Evolutionary conservation across 37 sponge, comb jelly and placozoan species (phyloP).

Genomic region (Dysidea cf. avara): DNA sequence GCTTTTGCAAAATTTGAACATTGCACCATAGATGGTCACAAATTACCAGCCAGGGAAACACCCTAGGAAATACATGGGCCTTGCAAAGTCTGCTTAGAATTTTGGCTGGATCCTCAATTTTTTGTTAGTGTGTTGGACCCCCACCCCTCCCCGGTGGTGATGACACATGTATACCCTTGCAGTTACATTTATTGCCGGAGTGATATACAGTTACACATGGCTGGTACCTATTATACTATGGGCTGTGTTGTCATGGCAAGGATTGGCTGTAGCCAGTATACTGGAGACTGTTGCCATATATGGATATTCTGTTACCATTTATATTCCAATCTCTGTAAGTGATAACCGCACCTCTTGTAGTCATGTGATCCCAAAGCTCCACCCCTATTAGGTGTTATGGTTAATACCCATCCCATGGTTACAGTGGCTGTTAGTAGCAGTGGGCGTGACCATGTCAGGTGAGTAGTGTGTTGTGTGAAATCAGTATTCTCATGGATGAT

Average conservation of each 20-base stretch:
- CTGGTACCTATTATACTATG: conserved; percentile 47
- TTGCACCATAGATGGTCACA: too few species aligned
- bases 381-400: conserved; percentile 38
- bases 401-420: conserved; percentile 17
- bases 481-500: too few species aligned
- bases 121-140: too few species aligned
- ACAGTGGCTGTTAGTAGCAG: conserved; percentile 32
- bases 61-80: too few species aligned
- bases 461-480: too few species aligned
- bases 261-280: conserved; percentile 14
- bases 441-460: conserved; percentile 38
- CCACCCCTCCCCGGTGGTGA: too few species aligned
- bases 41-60: too few species aligned
- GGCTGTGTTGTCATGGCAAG: conserved; percentile 50
- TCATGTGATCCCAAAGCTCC: background rate
- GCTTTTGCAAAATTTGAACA: too few species aligned
- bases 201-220: conserved; percentile 55
- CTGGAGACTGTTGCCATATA: conserved; percentile 50
- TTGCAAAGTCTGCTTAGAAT: too few species aligned
- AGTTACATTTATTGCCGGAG: conserved; percentile 41
- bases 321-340: conserved; percentile 57
- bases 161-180: too few species aligned
- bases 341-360: background rate
- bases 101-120: too few species aligned
- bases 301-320: conserved; percentile 57